Evolutionary conservation across 2,888 invertebrate genomes (phyloP), one percentile per base, ranked within the genome.

Genomic region (Spisula solida): DNA sequence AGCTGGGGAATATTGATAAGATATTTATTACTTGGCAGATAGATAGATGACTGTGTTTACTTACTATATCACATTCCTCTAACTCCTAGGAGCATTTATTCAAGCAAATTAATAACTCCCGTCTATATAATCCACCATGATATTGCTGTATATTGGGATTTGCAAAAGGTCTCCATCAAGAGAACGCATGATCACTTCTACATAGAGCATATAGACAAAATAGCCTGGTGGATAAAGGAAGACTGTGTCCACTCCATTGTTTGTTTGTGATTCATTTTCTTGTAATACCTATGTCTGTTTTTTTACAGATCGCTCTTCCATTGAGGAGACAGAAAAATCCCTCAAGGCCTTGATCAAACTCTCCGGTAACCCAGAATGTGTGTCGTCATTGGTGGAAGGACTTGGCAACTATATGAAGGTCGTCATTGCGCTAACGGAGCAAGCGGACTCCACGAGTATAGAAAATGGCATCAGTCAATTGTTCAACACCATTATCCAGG

Each of bases 351-450:
- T 97, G 87, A 97, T 97, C 93, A 97, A 97, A 92, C 97, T 97
- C 96, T 97, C 97, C 12, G 95, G 96, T 87, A 97, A 97, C 94
- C 97, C 97, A 79, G 97, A 97, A 95, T 97, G 97, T 93, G 96
- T 97, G 56, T 97, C 97, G n/a, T 96, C 97, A 56, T 96, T 97
- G 86, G 96, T 97, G 89, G 96, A 97, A 51, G 97, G 97, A n/a
- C 96, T 97, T 81, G 95, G 97, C 20, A 93, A 93, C 79, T 95
- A 95, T 91, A 96, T 97, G 93, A 95, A 96, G 60, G 95, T 95
- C 70, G 95, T 97, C 51, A 96, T 97, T 41, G 96, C 96, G 20
- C 95, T 97, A 80, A 96, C 97, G 86, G 97, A 97, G 88, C 96
- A 96, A 79, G 94, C 96, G 25, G 97, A 95, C 81, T 93, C 94